These are phyloP conservation scores for Heliconius himera DNA, from an alignment of 1,140 invertebrate species.

Conservation along the genomic window DNA sequence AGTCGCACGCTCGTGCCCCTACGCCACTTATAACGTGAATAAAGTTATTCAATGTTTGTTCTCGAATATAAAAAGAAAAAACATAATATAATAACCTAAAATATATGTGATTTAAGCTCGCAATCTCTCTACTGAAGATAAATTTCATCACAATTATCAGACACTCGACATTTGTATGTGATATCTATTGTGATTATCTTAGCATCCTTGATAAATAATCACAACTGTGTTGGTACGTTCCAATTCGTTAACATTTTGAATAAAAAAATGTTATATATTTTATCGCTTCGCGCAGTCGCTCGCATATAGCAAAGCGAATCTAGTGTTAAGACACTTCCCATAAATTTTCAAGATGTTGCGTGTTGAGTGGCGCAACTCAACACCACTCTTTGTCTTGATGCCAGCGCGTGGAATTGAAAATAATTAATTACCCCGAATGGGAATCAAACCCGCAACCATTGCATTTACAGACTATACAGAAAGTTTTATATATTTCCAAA, in stretches of 20 bases:
- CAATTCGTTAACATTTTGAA: neutral
- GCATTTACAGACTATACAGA: too few species aligned
- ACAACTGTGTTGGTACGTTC: neutral
- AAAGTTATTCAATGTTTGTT: neutral
- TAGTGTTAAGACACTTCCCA: too few species aligned
- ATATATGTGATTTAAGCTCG: neutral
- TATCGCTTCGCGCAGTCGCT: neutral
- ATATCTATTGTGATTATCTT: neutral
- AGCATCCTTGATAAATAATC: neutral
- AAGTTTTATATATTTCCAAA: too few species aligned
- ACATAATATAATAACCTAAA: neutral
- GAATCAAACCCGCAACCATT: too few species aligned
- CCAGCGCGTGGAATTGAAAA: too few species aligned
- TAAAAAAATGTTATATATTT: neutral
- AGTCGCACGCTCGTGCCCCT: too few species aligned
- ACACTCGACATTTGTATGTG: constrained; percentile 9
- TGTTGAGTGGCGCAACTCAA: too few species aligned
- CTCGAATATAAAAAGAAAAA: neutral
- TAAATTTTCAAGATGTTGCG: too few species aligned
- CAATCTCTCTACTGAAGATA: neutral
- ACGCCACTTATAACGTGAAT: too few species aligned
- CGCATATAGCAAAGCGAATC: too few species aligned
- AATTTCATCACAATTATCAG: constrained; percentile 13
- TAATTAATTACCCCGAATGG: too few species aligned
- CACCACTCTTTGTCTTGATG: too few species aligned